Base-by-base conservation (phyloP, 2,888 invertebrate genomes). In the Cloeon dipterum region DNA sequence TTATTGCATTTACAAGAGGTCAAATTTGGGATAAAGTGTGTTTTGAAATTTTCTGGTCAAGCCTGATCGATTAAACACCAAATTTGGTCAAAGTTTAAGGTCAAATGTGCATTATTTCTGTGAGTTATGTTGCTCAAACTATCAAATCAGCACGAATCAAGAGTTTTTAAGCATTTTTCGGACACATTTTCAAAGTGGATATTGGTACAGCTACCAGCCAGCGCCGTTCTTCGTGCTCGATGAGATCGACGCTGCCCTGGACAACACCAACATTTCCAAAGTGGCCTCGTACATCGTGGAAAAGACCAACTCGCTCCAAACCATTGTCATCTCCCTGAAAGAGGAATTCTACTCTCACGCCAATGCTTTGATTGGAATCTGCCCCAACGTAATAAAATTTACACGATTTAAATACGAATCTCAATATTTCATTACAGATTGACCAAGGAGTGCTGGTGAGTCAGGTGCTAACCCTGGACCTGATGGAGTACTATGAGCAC, bases 341-440 rank as follows among this genome's bases (percentile, higher is more conserved):
- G 98, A 99, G 59, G 98, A 99, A 63, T 98, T 98, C 67, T 99
- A 94, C 65, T 91, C 91, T 34, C 88, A 94, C 58, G 83, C 96
- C 0, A 96, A 98, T 62, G 79, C 91, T 1, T 68, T 98, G 17
- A 81, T 99, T 52, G 98, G 98, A 38, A 94, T 99, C 51, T 91
- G 88, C 49, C 94, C 96, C 0, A 85, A 89, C 66, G 91, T 89
- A 58, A 60, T 63, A 57, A n/a, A n/a, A n/a, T n/a, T n/a, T 19
- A n/a, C n/a, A n/a, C n/a, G n/a, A n/a, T n/a, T n/a, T n/a, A n/a
- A n/a, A n/a, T n/a, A n/a, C n/a, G n/a, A 33, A 32, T 25, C 39
- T 49, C 57, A 37, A 52, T 56, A n/a, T n/a, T 42, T 8, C 16
- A n/a, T 29, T 29, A 8, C 29, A 29, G 29, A 29, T 29, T 16